A percentile compares a stretch with the other conserved stretches of the same genome.
These are phyloP conservation scores for Calycopis cecrops DNA, from an alignment of 1,140 invertebrate genomes.

Conservation along the genomic window DNA sequence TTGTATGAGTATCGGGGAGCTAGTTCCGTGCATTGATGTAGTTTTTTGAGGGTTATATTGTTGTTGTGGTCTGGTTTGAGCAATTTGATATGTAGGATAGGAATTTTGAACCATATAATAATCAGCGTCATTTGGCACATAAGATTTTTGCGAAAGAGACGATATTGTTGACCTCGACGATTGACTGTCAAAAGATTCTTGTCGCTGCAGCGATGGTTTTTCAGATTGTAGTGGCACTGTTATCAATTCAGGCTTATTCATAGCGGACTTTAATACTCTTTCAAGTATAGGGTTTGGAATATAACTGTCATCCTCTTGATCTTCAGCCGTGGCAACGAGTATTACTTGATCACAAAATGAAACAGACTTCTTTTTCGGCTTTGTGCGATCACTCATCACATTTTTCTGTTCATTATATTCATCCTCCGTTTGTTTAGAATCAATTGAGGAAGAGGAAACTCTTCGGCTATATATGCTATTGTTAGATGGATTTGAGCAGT, in stretches of 20 bases:
- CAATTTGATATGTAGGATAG: slow-evolving; percentile 56
- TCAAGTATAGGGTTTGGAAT: slow-evolving; percentile 94
- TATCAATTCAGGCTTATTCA: slow-evolving; percentile 82
- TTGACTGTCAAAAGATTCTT: slow-evolving; percentile 74
- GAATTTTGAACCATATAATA: slow-evolving; percentile 72
- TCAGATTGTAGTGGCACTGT: slow-evolving; percentile 66
- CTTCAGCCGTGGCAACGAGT: slow-evolving; percentile 92
- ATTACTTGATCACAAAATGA: slow-evolving; percentile 96
- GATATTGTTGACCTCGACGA: slow-evolving; percentile 71
- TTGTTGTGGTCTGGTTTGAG: slow-evolving; percentile 50
- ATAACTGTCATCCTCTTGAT: slow-evolving; percentile 91
- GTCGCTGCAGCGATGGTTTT: slow-evolving; percentile 62
- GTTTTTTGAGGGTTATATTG: slow-evolving; percentile 54
- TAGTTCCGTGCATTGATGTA: slow-evolving; percentile 41
- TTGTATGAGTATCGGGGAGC: slow-evolving; percentile 37
- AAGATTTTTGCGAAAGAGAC: slow-evolving; percentile 59
- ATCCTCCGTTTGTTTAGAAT: slow-evolving; percentile 64
- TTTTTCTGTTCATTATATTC: slow-evolving; percentile 57
- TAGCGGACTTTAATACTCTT: slow-evolving; percentile 86
- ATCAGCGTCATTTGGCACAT: slow-evolving; percentile 59
- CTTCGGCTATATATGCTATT: slow-evolving; percentile 49
- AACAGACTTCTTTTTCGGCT: slow-evolving; percentile 92
- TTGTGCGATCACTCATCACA: slow-evolving; percentile 58
- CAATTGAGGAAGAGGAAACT: slow-evolving; percentile 64
- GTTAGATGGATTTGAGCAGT: slow-evolving; percentile 57